Base-by-base conservation (phyloP, 2,888 invertebrate species). In the Athalia rosae region DNA sequence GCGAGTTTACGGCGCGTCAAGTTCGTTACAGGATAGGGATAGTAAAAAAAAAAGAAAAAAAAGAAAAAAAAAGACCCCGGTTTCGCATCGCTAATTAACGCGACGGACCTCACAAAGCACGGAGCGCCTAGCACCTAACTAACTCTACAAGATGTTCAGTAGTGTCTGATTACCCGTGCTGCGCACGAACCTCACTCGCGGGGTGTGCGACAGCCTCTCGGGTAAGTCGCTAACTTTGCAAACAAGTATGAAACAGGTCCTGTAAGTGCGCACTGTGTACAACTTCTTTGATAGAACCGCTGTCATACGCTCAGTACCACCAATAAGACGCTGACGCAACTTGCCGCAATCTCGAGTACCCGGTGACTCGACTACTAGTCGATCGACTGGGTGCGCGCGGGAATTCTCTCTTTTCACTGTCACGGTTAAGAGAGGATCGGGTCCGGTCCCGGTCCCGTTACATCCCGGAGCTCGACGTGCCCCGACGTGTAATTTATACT, bases 401-500 rank as follows among this genome's bases (percentile, higher is more conserved):
- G 28, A 50, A 61, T 74, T 62, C 62, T 74, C 74, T 74, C 74
- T 74, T 74, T 74, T 74, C 74, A 74, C 74, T 74, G 74, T 74
- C 74, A 74, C 74, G 74, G 74, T 50, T 74, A 74, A 74, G 74
- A 71, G 59, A 62, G 50, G 74, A 61, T 41, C 74, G 61, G 74
- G 61, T 28, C 74, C 74, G 61, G 74, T 74, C 74, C 71, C 43
- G 80, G 83, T 88, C 84, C 88, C 88, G 88, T 88, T 89, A 86
- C 81, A 84, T 85, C 85, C 87, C 84, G 80, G 82, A 85, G 86
- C 83, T 84, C 85, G 83, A 85, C 80, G 83, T 82, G 85, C 85
- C 85, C 87, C 85, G 87, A 88, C 87, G 84, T 88, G 86, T 88
- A 88, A 88, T 88, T 88, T 88, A 88, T 88, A n/a, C n/a, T n/a